Evolutionary conservation across 2,113 vertebrate species (phyloP).

Genomic region (Laticauda laticaudata): DNA sequence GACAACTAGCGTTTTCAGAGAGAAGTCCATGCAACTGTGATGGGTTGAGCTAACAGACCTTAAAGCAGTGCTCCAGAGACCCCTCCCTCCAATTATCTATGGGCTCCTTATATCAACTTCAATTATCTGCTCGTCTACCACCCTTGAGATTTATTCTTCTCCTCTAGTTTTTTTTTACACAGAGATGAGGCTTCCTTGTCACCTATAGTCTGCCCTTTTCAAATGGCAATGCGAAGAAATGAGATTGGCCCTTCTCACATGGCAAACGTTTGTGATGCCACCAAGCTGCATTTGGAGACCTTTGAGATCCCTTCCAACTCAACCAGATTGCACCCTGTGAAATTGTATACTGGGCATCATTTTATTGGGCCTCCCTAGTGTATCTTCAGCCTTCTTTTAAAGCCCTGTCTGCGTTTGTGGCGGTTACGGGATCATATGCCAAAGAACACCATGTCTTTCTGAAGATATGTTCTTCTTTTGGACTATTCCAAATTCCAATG

Average conservation of each 20-base stretch:
- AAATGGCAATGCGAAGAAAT: not conserved
- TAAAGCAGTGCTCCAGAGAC: not conserved
- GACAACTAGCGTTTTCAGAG: not conserved
- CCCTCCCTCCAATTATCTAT: not conserved
- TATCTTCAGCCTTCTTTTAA: not conserved
- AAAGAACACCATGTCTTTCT: not conserved
- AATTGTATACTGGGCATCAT: not conserved
- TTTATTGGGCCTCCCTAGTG: not conserved
- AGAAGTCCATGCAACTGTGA: not conserved
- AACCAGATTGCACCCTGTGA: not conserved
- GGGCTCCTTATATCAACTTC: not conserved
- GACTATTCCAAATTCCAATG: not conserved
- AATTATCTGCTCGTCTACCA: not conserved
- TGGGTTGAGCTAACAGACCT: not conserved
- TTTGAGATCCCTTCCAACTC: not conserved
- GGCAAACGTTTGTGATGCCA: not conserved
- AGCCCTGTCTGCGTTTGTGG: not conserved
- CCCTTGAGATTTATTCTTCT: not conserved
- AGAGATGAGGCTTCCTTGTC: not conserved
- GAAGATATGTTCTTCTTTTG: not conserved
- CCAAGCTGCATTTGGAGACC: not conserved
- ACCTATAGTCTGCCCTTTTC: not conserved
- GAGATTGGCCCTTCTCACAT: not conserved
- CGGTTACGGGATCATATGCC: not conserved
- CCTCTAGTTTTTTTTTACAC: not conserved